Conservation (phyloP, 2,113 vertebrate species). For the Embiotoca jacksoni region DNA sequence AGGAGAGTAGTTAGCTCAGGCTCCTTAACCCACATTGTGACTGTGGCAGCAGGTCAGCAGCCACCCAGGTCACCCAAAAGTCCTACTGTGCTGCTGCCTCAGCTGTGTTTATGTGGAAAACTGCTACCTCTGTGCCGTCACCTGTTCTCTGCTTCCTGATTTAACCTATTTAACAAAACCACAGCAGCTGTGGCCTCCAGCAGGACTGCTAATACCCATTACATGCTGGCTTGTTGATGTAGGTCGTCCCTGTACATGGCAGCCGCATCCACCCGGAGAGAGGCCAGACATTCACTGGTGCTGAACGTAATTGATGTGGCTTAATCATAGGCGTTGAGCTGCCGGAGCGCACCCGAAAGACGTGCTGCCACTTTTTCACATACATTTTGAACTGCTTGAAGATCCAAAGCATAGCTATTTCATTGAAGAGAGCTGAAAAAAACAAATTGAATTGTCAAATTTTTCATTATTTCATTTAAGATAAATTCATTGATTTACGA, state of each 20-base stretch:
- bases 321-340: no score
- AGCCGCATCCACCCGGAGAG: no score
- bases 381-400: no score
- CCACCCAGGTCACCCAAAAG: neutral
- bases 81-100: neutral
- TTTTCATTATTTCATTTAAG: no score
- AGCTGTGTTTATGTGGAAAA: neutral
- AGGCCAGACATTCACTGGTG: no score
- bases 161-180: slow-evolving; percentile 24
- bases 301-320: no score
- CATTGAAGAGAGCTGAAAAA: no score
- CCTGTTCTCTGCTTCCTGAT: slow-evolving; percentile 18
- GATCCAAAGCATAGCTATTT: no score
- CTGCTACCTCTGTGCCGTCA: neutral
- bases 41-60: slow-evolving; percentile 25
- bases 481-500: no score
- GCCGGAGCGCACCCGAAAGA: no score
- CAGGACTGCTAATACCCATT: neutral
- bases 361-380: no score
- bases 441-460: no score
- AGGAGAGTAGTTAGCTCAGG: slow-evolving; percentile 23
- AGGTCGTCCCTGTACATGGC: slow-evolving; percentile 1
- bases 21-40: slow-evolving; percentile 42
- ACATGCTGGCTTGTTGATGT: slow-evolving; percentile 1
- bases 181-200: slow-evolving; percentile 22